phyloP scores from a whole-genome alignment of 2,113 vertebrate species.

The Mus pahari region DNA sequence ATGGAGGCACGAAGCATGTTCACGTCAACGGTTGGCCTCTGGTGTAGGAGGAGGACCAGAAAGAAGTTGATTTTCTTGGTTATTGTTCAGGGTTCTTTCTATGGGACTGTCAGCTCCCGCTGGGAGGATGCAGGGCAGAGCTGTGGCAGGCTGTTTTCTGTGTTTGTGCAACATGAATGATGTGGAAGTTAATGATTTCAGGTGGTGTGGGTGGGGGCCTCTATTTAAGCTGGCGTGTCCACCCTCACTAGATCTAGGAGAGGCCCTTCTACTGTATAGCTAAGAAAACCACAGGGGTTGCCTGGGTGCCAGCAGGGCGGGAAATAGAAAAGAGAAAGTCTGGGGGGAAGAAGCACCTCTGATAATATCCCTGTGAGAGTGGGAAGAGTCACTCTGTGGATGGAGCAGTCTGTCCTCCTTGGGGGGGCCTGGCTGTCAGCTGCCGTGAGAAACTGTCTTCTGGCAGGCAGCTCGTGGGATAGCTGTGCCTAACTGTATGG shows the following conservation, averaged over 20 bases:
- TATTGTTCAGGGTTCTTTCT: constrained; percentile 14
- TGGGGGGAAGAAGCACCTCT: not conserved
- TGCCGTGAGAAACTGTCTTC: not conserved
- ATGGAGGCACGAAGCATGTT: not conserved
- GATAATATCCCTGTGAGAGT: not conserved
- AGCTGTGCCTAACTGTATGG: not conserved
- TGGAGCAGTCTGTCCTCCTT: not conserved
- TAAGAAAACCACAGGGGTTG: constrained; percentile 19
- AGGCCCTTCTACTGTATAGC: not conserved
- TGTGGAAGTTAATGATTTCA: not conserved
- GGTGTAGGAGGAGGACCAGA: not conserved
- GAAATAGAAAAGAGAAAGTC: not conserved
- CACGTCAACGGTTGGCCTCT: not conserved
- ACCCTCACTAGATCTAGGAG: not conserved
- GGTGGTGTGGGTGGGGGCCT: not conserved
- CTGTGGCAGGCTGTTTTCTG: not conserved
- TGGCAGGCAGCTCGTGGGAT: not conserved
- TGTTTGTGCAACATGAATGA: not conserved
- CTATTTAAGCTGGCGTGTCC: no score
- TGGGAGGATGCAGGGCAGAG: not conserved
- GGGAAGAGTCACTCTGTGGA: not conserved
- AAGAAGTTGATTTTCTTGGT: constrained; percentile 23
- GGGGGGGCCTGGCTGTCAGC: not conserved
- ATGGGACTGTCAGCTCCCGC: not conserved
- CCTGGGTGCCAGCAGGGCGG: not conserved